Base-by-base conservation (phyloP, 2,888 invertebrate genomes). In the Dichetophora obliterata region DNA sequence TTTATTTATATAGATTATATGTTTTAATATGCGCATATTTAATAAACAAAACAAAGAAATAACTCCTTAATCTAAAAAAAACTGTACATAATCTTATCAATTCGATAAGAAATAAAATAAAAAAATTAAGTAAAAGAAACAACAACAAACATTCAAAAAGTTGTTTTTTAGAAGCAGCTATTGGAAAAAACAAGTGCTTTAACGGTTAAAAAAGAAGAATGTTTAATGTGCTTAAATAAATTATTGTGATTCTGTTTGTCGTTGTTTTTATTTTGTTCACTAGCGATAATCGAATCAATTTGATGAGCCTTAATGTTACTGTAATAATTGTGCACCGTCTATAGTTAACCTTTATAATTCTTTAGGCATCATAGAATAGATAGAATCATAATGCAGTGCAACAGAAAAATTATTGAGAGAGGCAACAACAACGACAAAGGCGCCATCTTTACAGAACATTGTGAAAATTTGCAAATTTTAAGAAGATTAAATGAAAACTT, bases 211-310 rank as follows among this genome's bases (percentile, higher is more conserved):
- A 37, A 37, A 37, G 5, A 37, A 37, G 37, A 37, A 37, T 16
- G n/a, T 52, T 52, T 4, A 19, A 19, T 11, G 31, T 61, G 31
- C 5, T n/a, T 3, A 37, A 54, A 54, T 5, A 54, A 54, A 16
- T 54, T 65, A 24, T 19, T 31, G n/a, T 14, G 9, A 37, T 19
- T 50, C 8, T 63, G 11, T 8, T 37, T 76, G 75, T 77, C 78
- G 77, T 75, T 81, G 81, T 79, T 84, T n/a, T n/a, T n/a, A n/a
- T n/a, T n/a, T n/a, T n/a, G 86, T 85, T 83, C 82, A 83, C 82
- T 76, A 80, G 82, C 85, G 87, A 86, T 86, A 87, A 87, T 84
- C 85, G 82, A 85, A 86, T 86, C 86, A 84, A 34, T 34, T n/a
- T 6, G 48, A 19, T 16, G 22, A 19, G 24, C 5, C n/a, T 16